These are phyloP conservation scores for Gasterosteus nipponicus DNA, from an alignment of 2,113 vertebrate species.

Conservation along the genomic window DNA sequence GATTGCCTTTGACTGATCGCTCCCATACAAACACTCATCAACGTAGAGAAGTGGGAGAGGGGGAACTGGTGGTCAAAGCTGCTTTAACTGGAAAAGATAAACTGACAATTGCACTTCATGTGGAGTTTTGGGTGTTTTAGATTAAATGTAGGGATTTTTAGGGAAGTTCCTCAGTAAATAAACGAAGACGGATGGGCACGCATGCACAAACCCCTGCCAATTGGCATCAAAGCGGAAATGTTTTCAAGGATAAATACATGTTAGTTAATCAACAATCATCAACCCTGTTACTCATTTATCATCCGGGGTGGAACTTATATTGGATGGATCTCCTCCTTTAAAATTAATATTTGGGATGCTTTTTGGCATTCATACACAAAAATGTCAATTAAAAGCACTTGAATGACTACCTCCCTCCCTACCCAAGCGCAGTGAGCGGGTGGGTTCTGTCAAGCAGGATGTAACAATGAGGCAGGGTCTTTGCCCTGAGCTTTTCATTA, in stretches of 20 bases:
- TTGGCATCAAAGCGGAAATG: constrained; percentile 2
- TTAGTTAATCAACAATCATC: neutral
- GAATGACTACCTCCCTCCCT: constrained; percentile 11
- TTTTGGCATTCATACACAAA: constrained; percentile 9
- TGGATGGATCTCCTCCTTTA: neutral
- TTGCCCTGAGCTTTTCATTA: constrained; percentile 31
- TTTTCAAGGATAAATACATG: constrained; percentile 1
- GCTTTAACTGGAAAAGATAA: constrained; percentile 50
- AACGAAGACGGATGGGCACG: constrained; percentile 26
- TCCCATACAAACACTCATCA: constrained; percentile 28
- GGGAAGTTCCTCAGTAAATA: constrained; percentile 31
- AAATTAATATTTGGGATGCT: neutral
- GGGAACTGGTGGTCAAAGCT: constrained; percentile 30
- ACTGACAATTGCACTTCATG: constrained; percentile 42
- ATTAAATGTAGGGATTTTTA: constrained; percentile 17
- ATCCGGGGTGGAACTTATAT: neutral
- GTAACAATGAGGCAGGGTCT: constrained; percentile 19
- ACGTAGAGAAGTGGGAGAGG: constrained; percentile 5
- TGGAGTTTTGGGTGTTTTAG: constrained; percentile 23
- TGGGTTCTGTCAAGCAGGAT: constrained; percentile 22
- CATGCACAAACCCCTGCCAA: constrained; percentile 1
- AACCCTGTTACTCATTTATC: neutral
- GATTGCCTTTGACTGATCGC: constrained; percentile 5
- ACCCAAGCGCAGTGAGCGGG: constrained; percentile 7
- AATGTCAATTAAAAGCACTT: constrained; percentile 12